A percentile compares a stretch with the other conserved stretches of the same genome.
Evolutionary conservation across 2,888 invertebrate species (phyloP).

Genomic region (Tortrix viridana): DNA sequence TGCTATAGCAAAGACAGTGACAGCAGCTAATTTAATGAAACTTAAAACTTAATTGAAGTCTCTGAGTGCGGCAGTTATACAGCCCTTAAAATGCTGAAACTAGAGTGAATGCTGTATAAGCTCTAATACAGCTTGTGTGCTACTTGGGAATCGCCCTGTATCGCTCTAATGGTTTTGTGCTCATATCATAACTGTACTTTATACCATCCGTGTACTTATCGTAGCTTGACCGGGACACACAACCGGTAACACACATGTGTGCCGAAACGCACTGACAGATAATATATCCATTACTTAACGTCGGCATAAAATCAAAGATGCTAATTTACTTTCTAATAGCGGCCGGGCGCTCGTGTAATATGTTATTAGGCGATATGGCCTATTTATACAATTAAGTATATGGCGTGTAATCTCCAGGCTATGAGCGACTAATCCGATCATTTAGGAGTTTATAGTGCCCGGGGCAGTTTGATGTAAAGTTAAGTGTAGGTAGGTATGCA

Average conservation of each 20-base stretch:
- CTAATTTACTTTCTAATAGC: constrained; percentile 25
- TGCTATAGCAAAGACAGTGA: no score
- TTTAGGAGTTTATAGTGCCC: constrained; percentile 20
- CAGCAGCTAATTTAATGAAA: no score
- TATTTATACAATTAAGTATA: constrained; percentile 32
- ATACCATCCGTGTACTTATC: no score
- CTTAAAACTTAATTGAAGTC: no score
- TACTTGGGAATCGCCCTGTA: no score
- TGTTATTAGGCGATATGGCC: constrained; percentile 29
- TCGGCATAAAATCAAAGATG: constrained; percentile 23
- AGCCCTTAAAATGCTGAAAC: no score
- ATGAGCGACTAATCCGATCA: constrained; percentile 27
- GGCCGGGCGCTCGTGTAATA: background rate
- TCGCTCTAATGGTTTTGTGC: no score
- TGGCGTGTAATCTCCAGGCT: constrained; percentile 21
- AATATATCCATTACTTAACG: constrained; percentile 15
- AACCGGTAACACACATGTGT: background rate
- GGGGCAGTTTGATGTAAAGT: background rate
- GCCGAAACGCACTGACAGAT: constrained; percentile 4
- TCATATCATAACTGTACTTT: no score
- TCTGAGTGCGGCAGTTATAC: no score
- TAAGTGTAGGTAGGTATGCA: background rate
- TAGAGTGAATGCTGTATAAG: no score
- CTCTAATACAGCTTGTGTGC: no score
- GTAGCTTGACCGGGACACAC: no score